A percentile compares a stretch with the other conserved stretches of the same genome.
phyloP scores from a whole-genome alignment of 30 jellyfish, hydroid and myxozoan species.

The Cassiopea xamachana region DNA sequence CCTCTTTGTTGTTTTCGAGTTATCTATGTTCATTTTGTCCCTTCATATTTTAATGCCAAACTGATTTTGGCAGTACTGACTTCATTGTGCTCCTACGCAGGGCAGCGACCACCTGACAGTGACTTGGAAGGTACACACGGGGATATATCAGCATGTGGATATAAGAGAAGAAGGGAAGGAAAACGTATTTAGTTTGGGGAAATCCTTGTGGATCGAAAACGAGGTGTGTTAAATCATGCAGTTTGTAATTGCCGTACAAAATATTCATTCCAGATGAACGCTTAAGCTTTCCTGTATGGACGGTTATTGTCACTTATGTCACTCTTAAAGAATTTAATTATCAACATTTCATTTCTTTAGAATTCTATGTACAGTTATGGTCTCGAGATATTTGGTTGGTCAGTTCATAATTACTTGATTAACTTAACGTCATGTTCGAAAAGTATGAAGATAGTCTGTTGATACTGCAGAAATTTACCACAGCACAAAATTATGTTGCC shows the following conservation, averaged over 20 bases:
- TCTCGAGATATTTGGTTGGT: too few relatives aligned
- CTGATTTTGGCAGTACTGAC: not conserved
- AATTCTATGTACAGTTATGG: too few relatives aligned
- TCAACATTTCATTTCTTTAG: too few relatives aligned
- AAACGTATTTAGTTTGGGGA: slow-evolving; percentile 94
- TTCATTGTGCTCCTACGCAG: slow-evolving; percentile 12
- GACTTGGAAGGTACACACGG: slow-evolving; percentile 95
- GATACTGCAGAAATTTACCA: too few relatives aligned
- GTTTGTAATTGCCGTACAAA: not conserved
- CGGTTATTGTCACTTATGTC: too few relatives aligned
- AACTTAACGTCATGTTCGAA: too few relatives aligned
- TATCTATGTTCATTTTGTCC: not conserved
- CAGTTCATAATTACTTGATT: too few relatives aligned
- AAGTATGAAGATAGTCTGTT: too few relatives aligned
- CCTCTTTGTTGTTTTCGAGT: not conserved
- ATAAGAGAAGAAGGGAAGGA: slow-evolving; percentile 98
- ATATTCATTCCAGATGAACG: not conserved
- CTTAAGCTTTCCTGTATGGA: not conserved
- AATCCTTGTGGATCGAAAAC: slow-evolving; percentile 92
- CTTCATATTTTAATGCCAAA: too few relatives aligned
- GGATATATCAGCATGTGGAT: slow-evolving; percentile 92
- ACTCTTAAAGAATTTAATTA: too few relatives aligned
- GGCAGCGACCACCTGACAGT: slow-evolving; percentile 97
- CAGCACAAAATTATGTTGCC: too few relatives aligned
- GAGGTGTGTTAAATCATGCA: slow-evolving; percentile 75